Evolutionary conservation across 2,113 vertebrate genomes (phyloP).

Genomic region (Bubo bubo): DNA sequence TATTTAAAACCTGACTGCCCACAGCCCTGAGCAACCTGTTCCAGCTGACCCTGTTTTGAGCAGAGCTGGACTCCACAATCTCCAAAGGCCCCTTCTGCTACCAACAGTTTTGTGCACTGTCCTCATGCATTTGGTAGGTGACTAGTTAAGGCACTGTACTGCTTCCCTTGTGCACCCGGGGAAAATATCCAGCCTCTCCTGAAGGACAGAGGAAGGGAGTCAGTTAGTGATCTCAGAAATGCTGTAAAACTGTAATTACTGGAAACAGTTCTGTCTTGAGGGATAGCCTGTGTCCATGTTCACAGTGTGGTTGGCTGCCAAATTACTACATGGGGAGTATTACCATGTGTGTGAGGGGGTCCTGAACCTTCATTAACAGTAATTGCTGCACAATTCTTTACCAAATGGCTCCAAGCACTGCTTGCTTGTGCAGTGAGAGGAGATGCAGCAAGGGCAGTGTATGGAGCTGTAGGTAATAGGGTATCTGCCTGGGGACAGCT

Average conservation of each 20-base stretch:
- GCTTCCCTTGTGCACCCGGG: neutral
- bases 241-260: neutral
- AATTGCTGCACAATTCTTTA: neutral
- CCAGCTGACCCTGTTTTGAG: neutral
- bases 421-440: too few relatives aligned
- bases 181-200: neutral
- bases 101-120: neutral
- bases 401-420: rapidly evolving
- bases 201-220: neutral
- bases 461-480: neutral
- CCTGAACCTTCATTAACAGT: neutral
- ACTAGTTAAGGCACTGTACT: neutral
- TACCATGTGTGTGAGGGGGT: neutral
- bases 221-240: neutral
- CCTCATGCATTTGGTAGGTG: too few relatives aligned
- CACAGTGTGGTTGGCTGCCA: neutral
- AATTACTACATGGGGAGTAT: neutral
- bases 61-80: neutral
- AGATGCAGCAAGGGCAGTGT: neutral
- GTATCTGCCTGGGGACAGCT: neutral
- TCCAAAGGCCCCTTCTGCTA: neutral
- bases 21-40: too few relatives aligned
- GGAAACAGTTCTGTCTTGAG: neutral
- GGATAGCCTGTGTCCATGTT: too few relatives aligned
- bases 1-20: neutral